Conservation (phyloP, 2,797 vertebrate species). For the Poeciliopsis gracilis region DNA sequence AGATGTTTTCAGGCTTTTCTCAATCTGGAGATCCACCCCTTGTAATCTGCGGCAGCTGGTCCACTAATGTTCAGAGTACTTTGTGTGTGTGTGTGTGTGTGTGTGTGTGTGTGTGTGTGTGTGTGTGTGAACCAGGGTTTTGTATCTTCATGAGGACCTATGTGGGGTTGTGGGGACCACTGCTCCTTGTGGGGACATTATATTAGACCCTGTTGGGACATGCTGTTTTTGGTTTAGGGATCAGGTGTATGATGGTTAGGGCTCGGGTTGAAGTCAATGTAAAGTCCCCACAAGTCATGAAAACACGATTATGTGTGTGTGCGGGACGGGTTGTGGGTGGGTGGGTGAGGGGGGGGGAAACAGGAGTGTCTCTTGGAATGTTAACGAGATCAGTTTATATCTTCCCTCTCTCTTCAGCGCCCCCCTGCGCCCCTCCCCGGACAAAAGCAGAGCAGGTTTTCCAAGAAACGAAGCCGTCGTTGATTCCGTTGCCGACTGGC, state of each 20-base stretch:
- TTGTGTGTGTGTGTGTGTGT: background rate
- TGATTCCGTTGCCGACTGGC: constrained; percentile 82
- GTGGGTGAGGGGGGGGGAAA: constrained; percentile 29
- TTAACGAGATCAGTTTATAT: constrained; percentile 83
- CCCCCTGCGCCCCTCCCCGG: constrained; percentile 39
- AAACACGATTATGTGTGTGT: constrained; percentile 28
- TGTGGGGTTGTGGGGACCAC: constrained; percentile 24
- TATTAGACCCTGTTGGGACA: too few species aligned
- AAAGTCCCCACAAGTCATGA: too few species aligned
- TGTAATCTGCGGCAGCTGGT: constrained; percentile 38
- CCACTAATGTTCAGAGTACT: constrained; percentile 47
- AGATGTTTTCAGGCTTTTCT: constrained; percentile 20
- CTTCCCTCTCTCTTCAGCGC: constrained; percentile 57
- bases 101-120: background rate
- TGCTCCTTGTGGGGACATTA: too few species aligned
- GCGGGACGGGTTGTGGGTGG: constrained; percentile 28
- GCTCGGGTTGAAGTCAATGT: too few species aligned
- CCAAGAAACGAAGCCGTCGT: constrained; percentile 69
- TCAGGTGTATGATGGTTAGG: too few species aligned
- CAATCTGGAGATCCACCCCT: constrained; percentile 10
- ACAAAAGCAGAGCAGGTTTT: constrained; percentile 70
- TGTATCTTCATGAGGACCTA: too few species aligned
- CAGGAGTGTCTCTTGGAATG: constrained; percentile 80
- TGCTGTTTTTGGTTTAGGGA: too few species aligned
- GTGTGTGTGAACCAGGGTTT: background rate